Base-by-base conservation (phyloP, 2,113 vertebrate species). In the Piaya cayana region DNA sequence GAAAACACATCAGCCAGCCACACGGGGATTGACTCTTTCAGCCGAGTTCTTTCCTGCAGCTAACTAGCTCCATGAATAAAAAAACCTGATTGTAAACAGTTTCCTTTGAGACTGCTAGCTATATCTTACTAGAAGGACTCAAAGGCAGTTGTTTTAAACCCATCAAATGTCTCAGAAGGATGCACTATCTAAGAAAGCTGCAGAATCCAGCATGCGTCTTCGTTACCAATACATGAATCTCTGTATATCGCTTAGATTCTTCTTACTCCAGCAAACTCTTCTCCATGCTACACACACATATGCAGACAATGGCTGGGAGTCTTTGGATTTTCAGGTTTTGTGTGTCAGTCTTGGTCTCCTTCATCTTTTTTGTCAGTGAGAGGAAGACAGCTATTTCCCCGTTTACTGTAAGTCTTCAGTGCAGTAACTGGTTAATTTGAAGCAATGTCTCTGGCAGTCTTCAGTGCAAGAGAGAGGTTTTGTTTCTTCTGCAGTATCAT, bases 131-230 rank as follows among this genome's bases (percentile, higher is more conserved):
- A 64, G 43, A 58, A 34, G 2, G 25, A 53, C n/a, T 80, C 20
- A 69, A 80, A 89, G 37, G 32, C 42, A 27, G 10, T 45, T 69
- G 29, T 77, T 67, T 69, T 13, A 82, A 77, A 82, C 34, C 45
- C 50, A 53, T 34, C 42, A 59, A 17, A 53, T 39, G 8, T 2
- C 1, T 58, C 34, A 30, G 71, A 86, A 64, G 43, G 67, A 58
- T 10, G 27, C 6, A 14, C 18, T 27, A 2, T 43, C 71, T 82
- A 55, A 43, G 36, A 37, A 82, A 82, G 42, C 26, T 49, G 20
- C 21, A 42, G 26, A 70, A 65, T 47, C 14, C 37, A 45, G 2
- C 1, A 1, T 59, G 37, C 1, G 0, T 67, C 56, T 42, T 81
- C 29, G 22, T 36, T 59, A 58, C 29, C 15, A 26, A 8, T 70